Percentiles rank a stretch among this genome's conserved stretches.
Conservation (phyloP, 2,113 vertebrate species). For the Chroicocephalus ridibundus region DNA sequence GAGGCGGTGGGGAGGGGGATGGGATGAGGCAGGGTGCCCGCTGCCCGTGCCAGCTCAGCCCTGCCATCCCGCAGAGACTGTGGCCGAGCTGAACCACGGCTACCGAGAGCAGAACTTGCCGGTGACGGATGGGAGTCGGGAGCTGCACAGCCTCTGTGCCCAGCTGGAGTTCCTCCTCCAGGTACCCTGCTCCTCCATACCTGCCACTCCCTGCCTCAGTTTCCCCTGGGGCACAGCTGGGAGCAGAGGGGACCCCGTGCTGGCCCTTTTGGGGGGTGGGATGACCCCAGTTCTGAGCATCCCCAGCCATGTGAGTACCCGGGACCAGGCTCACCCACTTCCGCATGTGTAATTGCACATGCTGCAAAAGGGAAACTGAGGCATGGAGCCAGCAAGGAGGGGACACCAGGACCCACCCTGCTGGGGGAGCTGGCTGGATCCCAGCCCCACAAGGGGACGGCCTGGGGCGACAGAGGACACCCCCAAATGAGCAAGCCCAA, state of each 20-base stretch:
- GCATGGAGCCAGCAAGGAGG: not conserved
- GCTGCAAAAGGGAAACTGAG: not conserved
- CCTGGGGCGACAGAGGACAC: not conserved
- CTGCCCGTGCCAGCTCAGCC: not conserved
- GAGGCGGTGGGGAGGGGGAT: not conserved
- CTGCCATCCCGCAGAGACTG: constrained; percentile 6
- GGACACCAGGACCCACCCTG: fast-evolving
- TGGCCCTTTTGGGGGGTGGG: fast-evolving
- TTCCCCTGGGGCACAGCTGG: not conserved
- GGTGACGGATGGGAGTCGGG: constrained; percentile 67
- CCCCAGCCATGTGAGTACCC: fast-evolving
- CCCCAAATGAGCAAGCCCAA: not conserved
- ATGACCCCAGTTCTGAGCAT: not conserved
- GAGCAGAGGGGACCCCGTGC: not conserved
- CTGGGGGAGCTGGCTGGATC: not conserved
- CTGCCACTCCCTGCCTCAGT: not conserved
- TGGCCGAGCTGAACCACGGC: constrained; percentile 43
- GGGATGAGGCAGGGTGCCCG: not conserved
- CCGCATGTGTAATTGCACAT: fast-evolving
- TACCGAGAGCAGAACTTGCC: constrained; percentile 39
- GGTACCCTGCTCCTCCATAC: constrained; percentile 13
- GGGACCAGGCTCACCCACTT: not conserved
- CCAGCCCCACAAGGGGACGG: not conserved
- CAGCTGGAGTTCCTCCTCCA: constrained; percentile 78
- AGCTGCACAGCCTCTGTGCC: constrained; percentile 75